Conservation (phyloP, 2,888 invertebrate species). For the Brassicogethes aeneus region DNA sequence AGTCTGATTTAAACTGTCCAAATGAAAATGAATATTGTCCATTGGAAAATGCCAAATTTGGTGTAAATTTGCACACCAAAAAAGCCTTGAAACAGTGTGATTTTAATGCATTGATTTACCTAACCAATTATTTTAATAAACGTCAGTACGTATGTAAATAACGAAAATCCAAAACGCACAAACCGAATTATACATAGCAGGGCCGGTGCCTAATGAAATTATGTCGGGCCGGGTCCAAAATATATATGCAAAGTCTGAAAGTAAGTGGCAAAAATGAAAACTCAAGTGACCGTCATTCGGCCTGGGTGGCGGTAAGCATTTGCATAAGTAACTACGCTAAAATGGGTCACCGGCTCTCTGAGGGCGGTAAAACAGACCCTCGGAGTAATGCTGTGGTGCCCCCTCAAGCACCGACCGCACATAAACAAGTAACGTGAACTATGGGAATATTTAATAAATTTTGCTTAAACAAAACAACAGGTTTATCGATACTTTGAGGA, state of each 20-base stretch:
- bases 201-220: constrained; percentile 5
- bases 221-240: constrained; percentile 2
- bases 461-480: not conserved
- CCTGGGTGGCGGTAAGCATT: constrained; percentile 10
- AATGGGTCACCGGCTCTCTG: constrained; percentile 15
- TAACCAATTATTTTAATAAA: not conserved
- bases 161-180: constrained; percentile 5
- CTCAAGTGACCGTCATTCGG: constrained; percentile 8
- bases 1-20: too few relatives aligned
- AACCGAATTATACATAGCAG: constrained; percentile 3
- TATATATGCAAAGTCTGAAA: constrained; percentile 1
- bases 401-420: not conserved
- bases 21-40: too few relatives aligned
- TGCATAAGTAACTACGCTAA: constrained; percentile 19
- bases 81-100: not conserved
- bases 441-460: not conserved
- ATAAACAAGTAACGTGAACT: not conserved
- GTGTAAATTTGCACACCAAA: too few relatives aligned
- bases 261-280: constrained; percentile 6
- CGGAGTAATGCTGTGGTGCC: constrained; percentile 4
- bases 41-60: too few relatives aligned
- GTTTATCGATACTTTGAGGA: too few relatives aligned
- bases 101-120: constrained; percentile 1
- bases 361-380: constrained; percentile 12
- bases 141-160: constrained; percentile 2